Percentiles rank a stretch among this genome's conserved stretches.
Evolutionary conservation across 2,888 invertebrate species (phyloP).

Genomic region (Timandra comae): DNA sequence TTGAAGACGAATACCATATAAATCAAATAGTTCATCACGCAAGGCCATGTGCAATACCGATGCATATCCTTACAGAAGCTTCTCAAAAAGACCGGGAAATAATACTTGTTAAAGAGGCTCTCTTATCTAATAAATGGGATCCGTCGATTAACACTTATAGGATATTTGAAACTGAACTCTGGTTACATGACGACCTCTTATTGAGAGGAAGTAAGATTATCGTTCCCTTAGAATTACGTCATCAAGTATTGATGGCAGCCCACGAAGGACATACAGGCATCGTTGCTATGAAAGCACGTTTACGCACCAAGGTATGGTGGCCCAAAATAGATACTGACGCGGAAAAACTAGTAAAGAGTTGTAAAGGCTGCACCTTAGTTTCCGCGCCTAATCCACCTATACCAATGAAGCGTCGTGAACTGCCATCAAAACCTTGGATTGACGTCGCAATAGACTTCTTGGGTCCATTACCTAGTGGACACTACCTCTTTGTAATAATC

Average conservation of each 20-base stretch:
- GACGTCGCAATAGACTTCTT: too few species aligned
- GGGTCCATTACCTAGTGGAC: too few species aligned
- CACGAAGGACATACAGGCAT: slow-evolving; percentile 40
- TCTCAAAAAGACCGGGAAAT: slow-evolving; percentile 14
- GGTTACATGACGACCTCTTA: slow-evolving; percentile 23
- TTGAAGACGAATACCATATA: slow-evolving; percentile 2
- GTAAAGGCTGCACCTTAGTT: slow-evolving; percentile 21
- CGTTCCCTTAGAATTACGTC: slow-evolving; percentile 13
- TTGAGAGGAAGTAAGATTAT: slow-evolving; percentile 20
- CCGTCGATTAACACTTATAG: slow-evolving; percentile 16
- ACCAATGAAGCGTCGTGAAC: too few species aligned
- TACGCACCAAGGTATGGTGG: slow-evolving; percentile 43
- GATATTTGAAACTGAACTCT: slow-evolving; percentile 28
- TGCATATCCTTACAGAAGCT: slow-evolving; percentile 3
- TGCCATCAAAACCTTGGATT: too few species aligned
- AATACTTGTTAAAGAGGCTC: slow-evolving; percentile 7
- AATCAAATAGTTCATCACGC: slow-evolving; percentile 13
- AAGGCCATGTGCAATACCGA: slow-evolving; percentile 10
- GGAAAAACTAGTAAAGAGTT: slow-evolving; percentile 12
- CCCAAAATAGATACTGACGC: slow-evolving; percentile 32
- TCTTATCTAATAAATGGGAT: slow-evolving; percentile 17
- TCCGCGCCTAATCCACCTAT: background rate
- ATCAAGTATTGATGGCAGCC: slow-evolving; percentile 14
- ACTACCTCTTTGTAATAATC: too few species aligned
- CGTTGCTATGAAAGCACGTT: slow-evolving; percentile 32